These are phyloP conservation scores for Thoracochromis brauschi DNA, from an alignment of 2,113 vertebrate genomes.

Conservation along the genomic window DNA sequence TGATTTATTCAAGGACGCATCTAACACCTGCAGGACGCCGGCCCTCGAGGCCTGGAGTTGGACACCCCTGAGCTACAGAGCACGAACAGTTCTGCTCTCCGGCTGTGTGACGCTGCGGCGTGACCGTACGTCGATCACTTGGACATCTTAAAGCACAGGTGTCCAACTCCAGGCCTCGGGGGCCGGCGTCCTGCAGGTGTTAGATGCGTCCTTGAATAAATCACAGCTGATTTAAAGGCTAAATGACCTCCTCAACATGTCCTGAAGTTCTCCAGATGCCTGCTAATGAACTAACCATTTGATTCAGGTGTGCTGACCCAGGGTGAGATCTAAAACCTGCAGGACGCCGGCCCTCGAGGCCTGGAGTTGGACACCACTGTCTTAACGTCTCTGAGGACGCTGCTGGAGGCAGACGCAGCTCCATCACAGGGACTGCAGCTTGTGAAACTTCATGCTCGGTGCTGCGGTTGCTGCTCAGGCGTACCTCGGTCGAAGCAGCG, in stretches of 20 bases:
- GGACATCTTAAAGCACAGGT: not conserved
- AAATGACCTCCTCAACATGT: not conserved
- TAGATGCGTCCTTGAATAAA: not conserved
- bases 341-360: not conserved
- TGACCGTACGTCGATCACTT: fast-evolving
- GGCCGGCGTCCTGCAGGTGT: fast-evolving
- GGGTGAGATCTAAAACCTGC: not conserved
- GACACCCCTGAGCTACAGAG: not conserved
- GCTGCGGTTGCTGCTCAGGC: not conserved
- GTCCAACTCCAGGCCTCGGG: fast-evolving
- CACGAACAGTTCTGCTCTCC: fast-evolving
- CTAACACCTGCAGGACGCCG: not conserved
- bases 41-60: fast-evolving
- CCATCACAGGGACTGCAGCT: not conserved
- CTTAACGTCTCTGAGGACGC: not conserved
- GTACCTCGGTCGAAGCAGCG: fast-evolving
- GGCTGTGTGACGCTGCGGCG: not conserved
- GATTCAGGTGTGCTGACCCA: not conserved
- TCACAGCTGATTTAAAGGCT: not conserved
- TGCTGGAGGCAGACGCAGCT: not conserved
- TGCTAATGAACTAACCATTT: fast-evolving
- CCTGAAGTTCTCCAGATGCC: not conserved
- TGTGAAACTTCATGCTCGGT: not conserved
- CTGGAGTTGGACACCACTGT: fast-evolving
- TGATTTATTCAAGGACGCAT: not conserved